phyloP scores from a whole-genome alignment of 2,113 vertebrate species.

The Cochlearius cochlearius region DNA sequence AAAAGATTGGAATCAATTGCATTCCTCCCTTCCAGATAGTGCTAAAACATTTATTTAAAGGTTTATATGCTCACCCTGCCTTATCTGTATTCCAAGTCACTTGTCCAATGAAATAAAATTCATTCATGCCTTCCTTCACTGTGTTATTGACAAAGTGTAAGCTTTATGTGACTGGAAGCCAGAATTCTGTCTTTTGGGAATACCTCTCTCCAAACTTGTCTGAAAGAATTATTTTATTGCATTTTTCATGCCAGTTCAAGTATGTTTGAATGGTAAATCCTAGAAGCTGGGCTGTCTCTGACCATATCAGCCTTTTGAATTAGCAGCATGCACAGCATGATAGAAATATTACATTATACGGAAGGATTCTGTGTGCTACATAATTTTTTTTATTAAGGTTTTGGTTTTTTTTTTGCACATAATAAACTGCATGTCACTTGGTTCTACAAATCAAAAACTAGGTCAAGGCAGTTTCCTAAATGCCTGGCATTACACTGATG shows the following conservation, averaged over 20 bases:
- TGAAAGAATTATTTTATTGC: constrained; percentile 75
- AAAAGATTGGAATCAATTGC: constrained; percentile 85
- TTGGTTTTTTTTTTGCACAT: background rate
- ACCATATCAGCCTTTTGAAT: background rate
- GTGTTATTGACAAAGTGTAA: constrained; percentile 85
- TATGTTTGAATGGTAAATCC: constrained; percentile 57
- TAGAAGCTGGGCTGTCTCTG: background rate
- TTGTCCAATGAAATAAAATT: constrained; percentile 89
- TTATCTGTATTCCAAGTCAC: constrained; percentile 83
- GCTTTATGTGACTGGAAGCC: constrained; percentile 81
- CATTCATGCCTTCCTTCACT: constrained; percentile 78
- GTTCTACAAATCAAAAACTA: background rate
- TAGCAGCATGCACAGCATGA: background rate
- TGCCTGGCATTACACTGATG: background rate
- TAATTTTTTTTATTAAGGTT: background rate
- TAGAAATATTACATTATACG: background rate
- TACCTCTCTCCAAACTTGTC: constrained; percentile 78
- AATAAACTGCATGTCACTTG: background rate
- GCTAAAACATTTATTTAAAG: constrained; percentile 85
- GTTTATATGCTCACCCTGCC: constrained; percentile 83
- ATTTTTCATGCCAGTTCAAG: constrained; percentile 57
- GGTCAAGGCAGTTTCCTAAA: background rate
- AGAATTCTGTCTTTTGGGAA: constrained; percentile 78
- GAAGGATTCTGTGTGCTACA: background rate
- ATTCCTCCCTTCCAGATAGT: constrained; percentile 78